Conservation (phyloP, 1,140 invertebrate genomes). For the Drosophila obscura region DNA sequence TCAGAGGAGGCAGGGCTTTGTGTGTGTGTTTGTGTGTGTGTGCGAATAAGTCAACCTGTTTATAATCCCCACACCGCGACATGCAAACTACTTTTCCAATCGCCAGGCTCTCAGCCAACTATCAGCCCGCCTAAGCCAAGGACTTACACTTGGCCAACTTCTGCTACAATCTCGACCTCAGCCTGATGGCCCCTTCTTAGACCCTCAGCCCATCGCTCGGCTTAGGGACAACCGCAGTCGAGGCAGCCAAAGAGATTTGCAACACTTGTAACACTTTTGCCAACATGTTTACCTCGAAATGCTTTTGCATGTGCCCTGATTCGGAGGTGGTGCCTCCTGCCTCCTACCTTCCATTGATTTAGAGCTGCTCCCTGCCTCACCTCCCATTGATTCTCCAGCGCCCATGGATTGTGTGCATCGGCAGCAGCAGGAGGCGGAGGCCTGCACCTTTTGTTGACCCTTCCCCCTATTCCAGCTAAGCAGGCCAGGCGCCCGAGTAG, state of each 20-base stretch:
- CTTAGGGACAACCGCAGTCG: slow-evolving; percentile 43
- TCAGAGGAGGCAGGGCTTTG: background rate
- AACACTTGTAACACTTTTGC: slow-evolving; percentile 65
- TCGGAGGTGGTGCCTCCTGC: no score
- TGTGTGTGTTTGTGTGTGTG: background rate
- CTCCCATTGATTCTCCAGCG: background rate
- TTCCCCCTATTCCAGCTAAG: background rate
- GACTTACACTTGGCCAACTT: slow-evolving; percentile 73
- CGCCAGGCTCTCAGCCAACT: slow-evolving; percentile 36
- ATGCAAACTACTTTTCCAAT: slow-evolving; percentile 60
- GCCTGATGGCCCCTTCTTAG: background rate
- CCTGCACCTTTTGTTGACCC: slow-evolving; percentile 50
- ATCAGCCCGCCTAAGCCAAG: slow-evolving; percentile 50
- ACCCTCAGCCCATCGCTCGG: slow-evolving; percentile 22
- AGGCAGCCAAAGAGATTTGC: slow-evolving; percentile 44
- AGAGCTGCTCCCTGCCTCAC: no score
- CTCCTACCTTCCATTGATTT: no score
- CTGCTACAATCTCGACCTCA: slow-evolving; percentile 2
- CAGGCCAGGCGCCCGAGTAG: slow-evolving; percentile 3
- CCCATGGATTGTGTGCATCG: slow-evolving; percentile 7
- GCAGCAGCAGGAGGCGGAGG: slow-evolving; percentile 12
- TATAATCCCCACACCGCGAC: slow-evolving; percentile 56
- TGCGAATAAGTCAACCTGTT: slow-evolving; percentile 52
- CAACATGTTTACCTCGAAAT: slow-evolving; percentile 62
- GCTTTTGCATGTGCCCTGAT: slow-evolving; percentile 46